Conservation (phyloP, 1,140 invertebrate genomes). For the Phortica variegata region DNA sequence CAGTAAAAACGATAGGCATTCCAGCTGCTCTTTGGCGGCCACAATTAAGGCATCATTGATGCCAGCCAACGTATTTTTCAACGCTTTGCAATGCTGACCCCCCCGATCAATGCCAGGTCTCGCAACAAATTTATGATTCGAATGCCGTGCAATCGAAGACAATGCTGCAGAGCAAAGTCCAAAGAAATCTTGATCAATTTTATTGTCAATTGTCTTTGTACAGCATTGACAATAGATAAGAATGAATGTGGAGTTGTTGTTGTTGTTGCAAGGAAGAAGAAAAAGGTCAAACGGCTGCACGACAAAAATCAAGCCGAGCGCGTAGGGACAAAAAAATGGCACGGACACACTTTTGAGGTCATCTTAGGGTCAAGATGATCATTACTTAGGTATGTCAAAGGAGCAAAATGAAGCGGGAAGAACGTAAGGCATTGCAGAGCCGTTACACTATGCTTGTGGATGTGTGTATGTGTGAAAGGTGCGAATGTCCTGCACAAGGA, state of each 20-base stretch:
- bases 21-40: constrained; percentile 39
- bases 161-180: constrained; percentile 13
- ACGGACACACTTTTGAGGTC: constrained; percentile 34
- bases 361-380: constrained; percentile 44
- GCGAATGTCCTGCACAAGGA: no score
- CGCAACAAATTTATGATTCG: constrained; percentile 40
- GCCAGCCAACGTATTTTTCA: constrained; percentile 18
- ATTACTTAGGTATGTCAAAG: constrained; percentile 21
- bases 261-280: no score
- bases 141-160: constrained; percentile 29
- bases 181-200: constrained; percentile 48
- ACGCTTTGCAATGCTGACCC: constrained; percentile 10
- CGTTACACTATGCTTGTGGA: no score
- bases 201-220: constrained; percentile 45
- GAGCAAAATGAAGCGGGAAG: no score
- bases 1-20: no score
- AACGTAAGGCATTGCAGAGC: no score
- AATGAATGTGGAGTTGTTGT: no score
- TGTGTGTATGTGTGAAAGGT: no score
- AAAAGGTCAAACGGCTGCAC: constrained; percentile 32
- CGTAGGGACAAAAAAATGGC: constrained; percentile 15
- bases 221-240: constrained; percentile 41
- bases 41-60: constrained; percentile 50
- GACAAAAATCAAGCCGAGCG: constrained; percentile 13
- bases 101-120: no score